These are phyloP conservation scores for Champsocephalus gunnari DNA, from an alignment of 2,797 vertebrate species.

Conservation along the genomic window DNA sequence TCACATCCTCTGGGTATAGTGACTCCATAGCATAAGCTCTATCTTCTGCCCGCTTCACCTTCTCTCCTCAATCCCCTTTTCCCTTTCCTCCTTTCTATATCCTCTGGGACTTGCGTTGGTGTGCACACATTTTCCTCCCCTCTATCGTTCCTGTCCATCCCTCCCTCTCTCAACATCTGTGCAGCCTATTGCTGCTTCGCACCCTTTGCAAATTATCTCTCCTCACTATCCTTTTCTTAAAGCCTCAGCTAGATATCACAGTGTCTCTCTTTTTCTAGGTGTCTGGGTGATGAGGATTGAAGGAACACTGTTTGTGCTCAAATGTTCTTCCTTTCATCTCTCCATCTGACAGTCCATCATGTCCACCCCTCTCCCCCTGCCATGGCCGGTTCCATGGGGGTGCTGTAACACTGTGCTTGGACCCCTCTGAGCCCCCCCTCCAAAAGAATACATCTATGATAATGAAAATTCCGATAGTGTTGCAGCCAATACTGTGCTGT, in stretches of 20 bases:
- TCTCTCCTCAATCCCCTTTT: conserved; percentile 31
- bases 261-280: too few species aligned
- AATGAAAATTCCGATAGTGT: too few species aligned
- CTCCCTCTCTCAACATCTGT: conserved; percentile 39
- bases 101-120: conserved; percentile 46
- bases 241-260: neutral
- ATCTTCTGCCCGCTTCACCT: conserved; percentile 34
- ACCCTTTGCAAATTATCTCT: conserved; percentile 24
- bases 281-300: too few species aligned
- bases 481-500: too few species aligned
- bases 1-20: conserved; percentile 86
- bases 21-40: conserved; percentile 78
- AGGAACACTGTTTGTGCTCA: conserved; percentile 10
- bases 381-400: too few species aligned
- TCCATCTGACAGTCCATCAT: neutral
- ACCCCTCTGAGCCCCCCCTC: neutral
- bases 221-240: conserved; percentile 14
- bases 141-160: conserved; percentile 39
- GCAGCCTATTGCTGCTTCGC: conserved; percentile 38
- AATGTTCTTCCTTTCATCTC: neutral
- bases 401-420: too few species aligned
- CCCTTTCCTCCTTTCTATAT: conserved; percentile 24
- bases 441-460: neutral
- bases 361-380: neutral
- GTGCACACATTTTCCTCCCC: conserved; percentile 47